These are phyloP conservation scores for Chloromyia formosa DNA, from an alignment of 2,888 invertebrate species.

Conservation along the genomic window DNA sequence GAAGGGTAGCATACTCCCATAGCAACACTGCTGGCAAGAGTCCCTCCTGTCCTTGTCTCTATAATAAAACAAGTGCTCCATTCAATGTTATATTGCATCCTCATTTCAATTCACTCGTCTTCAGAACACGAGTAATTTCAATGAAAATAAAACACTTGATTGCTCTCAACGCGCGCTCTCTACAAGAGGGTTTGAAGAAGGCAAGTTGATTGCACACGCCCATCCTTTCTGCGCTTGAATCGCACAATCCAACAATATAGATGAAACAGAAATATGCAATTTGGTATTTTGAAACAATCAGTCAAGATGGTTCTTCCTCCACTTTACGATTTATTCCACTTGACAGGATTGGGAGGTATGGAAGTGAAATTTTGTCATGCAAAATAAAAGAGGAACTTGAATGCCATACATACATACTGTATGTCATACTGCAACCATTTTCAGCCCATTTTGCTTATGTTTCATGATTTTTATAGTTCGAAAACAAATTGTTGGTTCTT, in stretches of 20 bases:
- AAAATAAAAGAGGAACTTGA: not conserved
- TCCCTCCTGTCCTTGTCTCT: not conserved
- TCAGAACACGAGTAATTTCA: not conserved
- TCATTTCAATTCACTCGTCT: constrained; percentile 7
- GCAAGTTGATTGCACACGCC: not conserved
- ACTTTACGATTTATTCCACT: not conserved
- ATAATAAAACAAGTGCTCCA: not conserved
- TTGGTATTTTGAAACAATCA: constrained; percentile 1
- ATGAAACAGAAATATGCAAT: not conserved
- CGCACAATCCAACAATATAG: too few relatives aligned
- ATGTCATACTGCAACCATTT: not conserved
- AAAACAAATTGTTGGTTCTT: not conserved
- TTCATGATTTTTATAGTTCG: not conserved
- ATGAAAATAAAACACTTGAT: constrained; percentile 13
- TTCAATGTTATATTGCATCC: not conserved
- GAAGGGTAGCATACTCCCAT: too few relatives aligned
- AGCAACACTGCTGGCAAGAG: not conserved
- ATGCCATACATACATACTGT: not conserved
- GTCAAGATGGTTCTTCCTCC: not conserved
- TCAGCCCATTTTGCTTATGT: not conserved
- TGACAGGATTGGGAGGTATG: not conserved
- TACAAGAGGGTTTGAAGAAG: not conserved
- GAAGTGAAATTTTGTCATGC: not conserved
- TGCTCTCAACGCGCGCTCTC: not conserved
- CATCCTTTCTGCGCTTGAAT: too few relatives aligned